These are phyloP conservation scores for Dendrophyllia cribrosa DNA, from an alignment of 64 coral and sea anemone genomes.

Conservation along the genomic window DNA sequence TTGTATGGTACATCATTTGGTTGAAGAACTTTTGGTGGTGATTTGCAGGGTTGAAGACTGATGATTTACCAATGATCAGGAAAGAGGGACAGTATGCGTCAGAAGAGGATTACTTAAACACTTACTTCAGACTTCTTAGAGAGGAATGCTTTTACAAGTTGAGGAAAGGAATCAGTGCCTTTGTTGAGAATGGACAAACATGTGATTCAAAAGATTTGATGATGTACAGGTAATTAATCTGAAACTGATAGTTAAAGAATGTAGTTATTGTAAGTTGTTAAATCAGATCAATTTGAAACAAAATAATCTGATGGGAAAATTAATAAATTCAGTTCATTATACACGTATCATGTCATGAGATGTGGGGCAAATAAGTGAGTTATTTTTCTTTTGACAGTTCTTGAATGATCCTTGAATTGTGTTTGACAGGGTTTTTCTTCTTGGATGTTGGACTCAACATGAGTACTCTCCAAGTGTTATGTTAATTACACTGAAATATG, in stretches of 20 bases:
- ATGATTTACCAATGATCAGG: not conserved
- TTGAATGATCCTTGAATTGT: too few species aligned
- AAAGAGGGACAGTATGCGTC: conserved; percentile 11
- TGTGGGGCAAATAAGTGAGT: too few species aligned
- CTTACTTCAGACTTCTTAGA: conserved; percentile 67
- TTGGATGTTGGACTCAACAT: not conserved
- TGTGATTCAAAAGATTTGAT: conserved; percentile 75
- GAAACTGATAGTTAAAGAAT: too few species aligned
- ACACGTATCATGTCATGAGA: too few species aligned
- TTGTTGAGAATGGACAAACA: not conserved
- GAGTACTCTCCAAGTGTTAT: conserved; percentile 11
- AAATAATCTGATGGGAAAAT: too few species aligned
- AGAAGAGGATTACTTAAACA: conserved; percentile 58
- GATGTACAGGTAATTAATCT: conserved; percentile 76
- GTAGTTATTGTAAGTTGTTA: too few species aligned
- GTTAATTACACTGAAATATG: not conserved
- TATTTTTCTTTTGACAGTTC: too few species aligned
- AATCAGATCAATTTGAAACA: too few species aligned
- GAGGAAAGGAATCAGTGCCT: conserved; percentile 64
- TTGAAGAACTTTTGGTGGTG: not conserved
- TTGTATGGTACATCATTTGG: not conserved
- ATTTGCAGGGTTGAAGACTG: not conserved
- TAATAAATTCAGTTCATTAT: too few species aligned
- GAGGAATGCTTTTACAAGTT: conserved; percentile 88
- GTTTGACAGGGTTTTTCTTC: not conserved